Evolutionary conservation across 2,888 invertebrate species (phyloP).

Genomic region (Neoascia interrupta): DNA sequence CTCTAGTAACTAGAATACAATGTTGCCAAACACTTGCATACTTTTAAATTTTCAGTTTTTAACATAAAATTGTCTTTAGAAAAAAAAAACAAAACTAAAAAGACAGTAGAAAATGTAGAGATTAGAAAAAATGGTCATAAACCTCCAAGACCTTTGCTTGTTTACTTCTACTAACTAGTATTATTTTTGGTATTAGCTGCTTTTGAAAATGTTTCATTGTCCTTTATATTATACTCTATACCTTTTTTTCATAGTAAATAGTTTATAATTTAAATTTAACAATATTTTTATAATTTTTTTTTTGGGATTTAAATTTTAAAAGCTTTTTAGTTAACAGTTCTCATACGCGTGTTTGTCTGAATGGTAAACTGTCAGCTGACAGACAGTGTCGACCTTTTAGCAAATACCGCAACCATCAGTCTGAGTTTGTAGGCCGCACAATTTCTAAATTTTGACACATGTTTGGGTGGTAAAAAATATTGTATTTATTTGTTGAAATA

Average conservation of each 20-base stretch:
- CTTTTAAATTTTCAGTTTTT: no score
- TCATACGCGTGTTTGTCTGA: no score
- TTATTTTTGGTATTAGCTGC: conserved; percentile 73
- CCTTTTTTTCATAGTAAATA: conserved; percentile 44
- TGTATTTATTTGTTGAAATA: conserved; percentile 21
- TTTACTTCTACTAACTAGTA: conserved; percentile 63
- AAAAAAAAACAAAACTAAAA: conserved; percentile 30
- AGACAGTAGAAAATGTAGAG: conserved; percentile 35
- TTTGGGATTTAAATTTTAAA: conserved; percentile 41
- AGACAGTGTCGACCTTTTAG: neutral
- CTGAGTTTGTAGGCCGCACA: no score
- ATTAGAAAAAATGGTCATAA: conserved; percentile 62
- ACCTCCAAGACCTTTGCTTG: conserved; percentile 36
- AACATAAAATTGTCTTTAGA: no score
- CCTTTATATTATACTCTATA: conserved; percentile 15
- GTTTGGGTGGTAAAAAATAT: conserved; percentile 39
- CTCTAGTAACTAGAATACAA: conserved; percentile 51
- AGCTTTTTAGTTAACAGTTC: conserved; percentile 58
- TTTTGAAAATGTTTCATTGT: conserved; percentile 56
- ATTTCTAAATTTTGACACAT: conserved; percentile 10
- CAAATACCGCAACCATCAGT: neutral
- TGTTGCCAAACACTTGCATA: no score
- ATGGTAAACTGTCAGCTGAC: no score
- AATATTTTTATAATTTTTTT: conserved; percentile 26
- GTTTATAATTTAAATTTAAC: conserved; percentile 63